A percentile compares a stretch with the other conserved stretches of the same genome.
These are phyloP conservation scores for Strigops habroptila DNA, from an alignment of 2,113 vertebrate species.

Conservation along the genomic window DNA sequence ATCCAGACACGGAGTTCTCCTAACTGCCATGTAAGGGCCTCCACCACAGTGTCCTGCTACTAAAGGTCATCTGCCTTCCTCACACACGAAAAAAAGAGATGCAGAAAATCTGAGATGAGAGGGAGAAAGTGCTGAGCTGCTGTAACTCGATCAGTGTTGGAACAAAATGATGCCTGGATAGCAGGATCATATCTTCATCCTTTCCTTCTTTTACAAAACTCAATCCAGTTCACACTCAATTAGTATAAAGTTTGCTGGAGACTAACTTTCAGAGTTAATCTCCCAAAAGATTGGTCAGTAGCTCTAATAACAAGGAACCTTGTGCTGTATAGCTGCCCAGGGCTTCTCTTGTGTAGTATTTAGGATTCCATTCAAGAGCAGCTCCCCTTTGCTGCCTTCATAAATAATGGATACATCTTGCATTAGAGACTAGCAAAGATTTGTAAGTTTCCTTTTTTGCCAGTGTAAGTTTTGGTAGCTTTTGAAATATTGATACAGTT, in stretches of 20 bases:
- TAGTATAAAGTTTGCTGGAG: neutral
- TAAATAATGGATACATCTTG: conserved; percentile 71
- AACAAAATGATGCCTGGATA: neutral
- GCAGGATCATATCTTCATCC: neutral
- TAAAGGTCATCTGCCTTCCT: neutral
- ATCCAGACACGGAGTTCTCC: neutral
- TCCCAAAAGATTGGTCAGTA: neutral
- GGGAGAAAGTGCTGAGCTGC: neutral
- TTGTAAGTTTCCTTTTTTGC: conserved; percentile 54
- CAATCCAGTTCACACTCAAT: neutral
- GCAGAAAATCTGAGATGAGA: neutral
- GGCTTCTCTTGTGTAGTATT: conserved; percentile 1
- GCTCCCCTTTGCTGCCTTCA: conserved; percentile 59
- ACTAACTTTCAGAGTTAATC: neutral
- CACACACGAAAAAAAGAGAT: neutral
- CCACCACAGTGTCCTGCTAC: neutral
- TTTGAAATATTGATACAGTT: conserved; percentile 70
- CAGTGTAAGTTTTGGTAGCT: conserved; percentile 43
- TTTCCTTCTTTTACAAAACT: neutral
- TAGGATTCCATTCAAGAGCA: conserved; percentile 54
- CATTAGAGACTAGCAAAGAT: conserved; percentile 71
- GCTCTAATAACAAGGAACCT: conserved; percentile 14
- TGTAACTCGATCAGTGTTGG: neutral
- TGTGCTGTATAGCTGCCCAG: conserved; percentile 19
- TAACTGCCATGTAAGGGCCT: neutral